phyloP scores from a whole-genome alignment of 2,113 vertebrate genomes.

The Esox niger region DNA sequence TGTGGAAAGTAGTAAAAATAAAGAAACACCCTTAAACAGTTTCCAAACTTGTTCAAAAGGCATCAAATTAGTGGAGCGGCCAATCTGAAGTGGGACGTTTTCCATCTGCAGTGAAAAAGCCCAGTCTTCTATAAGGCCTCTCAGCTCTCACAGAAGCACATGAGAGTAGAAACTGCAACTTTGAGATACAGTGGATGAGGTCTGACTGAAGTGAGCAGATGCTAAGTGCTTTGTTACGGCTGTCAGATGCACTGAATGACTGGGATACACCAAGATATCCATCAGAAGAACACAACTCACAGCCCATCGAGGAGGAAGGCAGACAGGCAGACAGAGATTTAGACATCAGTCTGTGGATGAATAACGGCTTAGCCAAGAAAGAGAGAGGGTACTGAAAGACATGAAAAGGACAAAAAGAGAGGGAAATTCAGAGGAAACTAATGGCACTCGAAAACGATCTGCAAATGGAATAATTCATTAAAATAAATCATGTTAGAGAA shows the following conservation, averaged over 20 bases:
- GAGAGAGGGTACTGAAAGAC: neutral
- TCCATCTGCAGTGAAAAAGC: neutral
- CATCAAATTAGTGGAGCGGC: too few species aligned
- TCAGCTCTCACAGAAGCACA: neutral
- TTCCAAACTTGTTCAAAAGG: too few species aligned
- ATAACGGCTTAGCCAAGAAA: neutral
- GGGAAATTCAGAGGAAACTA: neutral
- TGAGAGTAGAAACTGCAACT: neutral
- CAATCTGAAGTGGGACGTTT: neutral
- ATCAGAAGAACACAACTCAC: slow-evolving; percentile 2
- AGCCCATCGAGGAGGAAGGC: neutral
- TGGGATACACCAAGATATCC: neutral
- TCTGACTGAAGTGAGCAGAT: slow-evolving; percentile 11
- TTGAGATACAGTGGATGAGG: slow-evolving; percentile 7
- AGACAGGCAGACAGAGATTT: neutral
- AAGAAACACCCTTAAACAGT: too few species aligned
- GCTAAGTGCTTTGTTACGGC: slow-evolving; percentile 9
- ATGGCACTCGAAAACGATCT: neutral
- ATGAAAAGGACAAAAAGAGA: neutral
- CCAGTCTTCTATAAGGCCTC: neutral
- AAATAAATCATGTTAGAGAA: too few species aligned
- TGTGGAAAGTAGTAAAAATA: too few species aligned
- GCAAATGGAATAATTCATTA: too few species aligned
- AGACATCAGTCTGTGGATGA: too few species aligned
- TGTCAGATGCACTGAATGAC: neutral